These are phyloP conservation scores for Apotomis turbidana DNA, from an alignment of 2,888 invertebrate genomes.

Conservation along the genomic window DNA sequence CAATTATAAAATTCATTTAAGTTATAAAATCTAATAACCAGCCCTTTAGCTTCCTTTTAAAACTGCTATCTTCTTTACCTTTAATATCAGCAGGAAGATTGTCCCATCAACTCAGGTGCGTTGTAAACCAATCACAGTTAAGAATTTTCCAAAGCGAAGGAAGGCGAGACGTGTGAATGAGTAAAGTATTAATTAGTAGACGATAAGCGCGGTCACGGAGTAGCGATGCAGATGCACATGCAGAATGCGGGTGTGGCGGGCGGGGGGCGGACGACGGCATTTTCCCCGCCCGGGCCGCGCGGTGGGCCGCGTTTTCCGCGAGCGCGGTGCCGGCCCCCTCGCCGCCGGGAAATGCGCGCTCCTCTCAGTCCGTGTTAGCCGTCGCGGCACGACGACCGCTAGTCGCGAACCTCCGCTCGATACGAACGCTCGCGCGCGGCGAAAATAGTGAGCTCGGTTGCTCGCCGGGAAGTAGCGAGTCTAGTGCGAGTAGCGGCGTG, in stretches of 20 bases:
- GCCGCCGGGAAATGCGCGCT: conserved; percentile 77
- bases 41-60: too few species aligned
- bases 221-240: conserved; percentile 40
- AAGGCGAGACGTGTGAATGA: conserved; percentile 5
- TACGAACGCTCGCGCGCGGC: conserved; percentile 65
- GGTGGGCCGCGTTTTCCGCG: conserved; percentile 74
- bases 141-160: not conserved
- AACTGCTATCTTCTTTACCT: too few species aligned
- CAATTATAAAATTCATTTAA: too few species aligned
- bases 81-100: too few species aligned
- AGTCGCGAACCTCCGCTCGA: conserved; percentile 63
- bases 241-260: conserved; percentile 41
- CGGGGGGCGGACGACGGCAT: conserved; percentile 58
- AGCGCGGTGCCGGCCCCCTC: conserved; percentile 73
- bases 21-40: too few species aligned
- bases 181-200: conserved; percentile 22
- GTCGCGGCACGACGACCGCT: conserved; percentile 75
- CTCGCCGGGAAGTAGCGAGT: conserved; percentile 64
- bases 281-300: conserved; percentile 77
- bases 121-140: too few species aligned
- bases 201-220: conserved; percentile 32
- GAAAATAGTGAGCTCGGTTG: conserved; percentile 74
- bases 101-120: too few species aligned
- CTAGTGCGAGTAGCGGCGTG: conserved; percentile 60
- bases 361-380: conserved; percentile 79